Evolutionary conservation across 2,888 invertebrate genomes (phyloP).

Genomic region (Nasonia oneida): DNA sequence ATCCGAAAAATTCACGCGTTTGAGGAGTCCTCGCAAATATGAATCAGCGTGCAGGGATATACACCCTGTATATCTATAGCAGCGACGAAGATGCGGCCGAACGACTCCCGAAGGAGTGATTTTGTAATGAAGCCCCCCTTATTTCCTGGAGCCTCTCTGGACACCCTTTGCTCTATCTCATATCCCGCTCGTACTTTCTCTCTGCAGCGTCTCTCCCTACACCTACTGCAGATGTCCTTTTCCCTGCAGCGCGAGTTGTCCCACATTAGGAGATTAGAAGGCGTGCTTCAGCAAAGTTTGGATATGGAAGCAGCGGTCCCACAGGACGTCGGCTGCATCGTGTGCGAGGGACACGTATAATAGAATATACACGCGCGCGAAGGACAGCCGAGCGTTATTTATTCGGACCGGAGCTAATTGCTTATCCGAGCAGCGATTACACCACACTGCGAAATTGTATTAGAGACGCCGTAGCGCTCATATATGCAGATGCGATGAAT

Average conservation of each 20-base stretch:
- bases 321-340: slow-evolving; percentile 50
- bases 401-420: neutral
- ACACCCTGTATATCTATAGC: slow-evolving; percentile 57
- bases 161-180: slow-evolving; percentile 62
- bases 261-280: slow-evolving; percentile 76
- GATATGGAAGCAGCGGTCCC: slow-evolving; percentile 64
- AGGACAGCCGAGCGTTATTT: neutral
- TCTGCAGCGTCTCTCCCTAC: neutral
- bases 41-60: slow-evolving; percentile 12
- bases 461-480: neutral
- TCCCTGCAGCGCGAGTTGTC: slow-evolving; percentile 63
- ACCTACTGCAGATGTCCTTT: slow-evolving; percentile 37
- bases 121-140: slow-evolving; percentile 75
- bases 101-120: slow-evolving; percentile 77
- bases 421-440: neutral
- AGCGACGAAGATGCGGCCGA: slow-evolving; percentile 74
- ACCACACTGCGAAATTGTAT: neutral
- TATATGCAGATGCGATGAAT: neutral
- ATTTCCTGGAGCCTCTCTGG: slow-evolving; percentile 63
- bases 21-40: slow-evolving; percentile 47
- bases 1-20: slow-evolving; percentile 14
- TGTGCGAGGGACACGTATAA: neutral
- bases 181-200: neutral
- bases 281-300: slow-evolving; percentile 66
- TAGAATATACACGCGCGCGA: neutral